phyloP scores from a whole-genome alignment of 2,888 invertebrate species.

The Dorcus hopei region DNA sequence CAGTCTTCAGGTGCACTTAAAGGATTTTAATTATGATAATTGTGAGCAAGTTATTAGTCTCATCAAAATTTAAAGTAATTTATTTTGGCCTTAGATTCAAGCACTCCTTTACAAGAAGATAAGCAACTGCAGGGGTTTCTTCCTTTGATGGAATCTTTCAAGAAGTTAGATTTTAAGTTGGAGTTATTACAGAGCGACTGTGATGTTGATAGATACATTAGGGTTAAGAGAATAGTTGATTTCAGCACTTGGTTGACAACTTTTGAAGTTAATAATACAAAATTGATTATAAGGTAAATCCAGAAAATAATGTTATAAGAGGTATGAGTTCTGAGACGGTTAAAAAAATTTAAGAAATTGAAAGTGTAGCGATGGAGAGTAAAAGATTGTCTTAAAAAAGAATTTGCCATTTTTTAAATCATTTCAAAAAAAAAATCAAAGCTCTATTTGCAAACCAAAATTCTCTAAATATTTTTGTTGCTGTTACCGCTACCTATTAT shows the following conservation, averaged over 20 bases:
- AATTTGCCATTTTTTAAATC: no score
- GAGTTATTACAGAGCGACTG: conserved; percentile 46
- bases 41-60: conserved; percentile 50
- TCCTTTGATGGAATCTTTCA: conserved; percentile 63
- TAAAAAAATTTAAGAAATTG: no score
- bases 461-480: no score
- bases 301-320: background rate
- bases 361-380: no score
- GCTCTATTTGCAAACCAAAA: no score
- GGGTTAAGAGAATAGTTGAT: conserved; percentile 52
- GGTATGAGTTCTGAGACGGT: no score
- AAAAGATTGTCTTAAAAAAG: no score
- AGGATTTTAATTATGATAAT: conserved; percentile 52
- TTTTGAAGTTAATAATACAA: conserved; percentile 46
- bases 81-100: conserved; percentile 51
- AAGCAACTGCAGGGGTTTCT: conserved; percentile 76
- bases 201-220: conserved; percentile 49
- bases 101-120: conserved; percentile 74
- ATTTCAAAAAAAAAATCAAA: background rate
- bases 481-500: no score
- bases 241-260: conserved; percentile 53
- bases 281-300: conserved; percentile 27
- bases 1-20: conserved; percentile 55
- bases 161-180: conserved; percentile 54
- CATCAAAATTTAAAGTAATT: background rate